Evolutionary conservation across 1,140 invertebrate genomes (phyloP).

Genomic region (Drosophila tsacasi): DNA sequence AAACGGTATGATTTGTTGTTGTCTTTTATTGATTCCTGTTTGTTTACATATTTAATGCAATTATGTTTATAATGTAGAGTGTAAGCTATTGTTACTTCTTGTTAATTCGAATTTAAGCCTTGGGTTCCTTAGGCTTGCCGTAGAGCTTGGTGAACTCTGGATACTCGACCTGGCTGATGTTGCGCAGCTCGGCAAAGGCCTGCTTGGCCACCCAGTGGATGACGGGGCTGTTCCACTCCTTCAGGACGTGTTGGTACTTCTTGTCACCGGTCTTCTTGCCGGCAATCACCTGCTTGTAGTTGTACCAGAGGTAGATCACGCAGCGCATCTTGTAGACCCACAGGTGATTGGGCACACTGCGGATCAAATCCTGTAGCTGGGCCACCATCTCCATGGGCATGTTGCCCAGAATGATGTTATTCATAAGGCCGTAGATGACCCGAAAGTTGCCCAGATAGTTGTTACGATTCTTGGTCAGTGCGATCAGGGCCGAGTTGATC

Average conservation of each 20-base stretch:
- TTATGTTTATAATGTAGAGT: background rate
- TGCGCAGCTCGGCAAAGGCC: slow-evolving; percentile 41
- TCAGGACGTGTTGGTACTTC: background rate
- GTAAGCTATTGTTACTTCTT: too few species aligned
- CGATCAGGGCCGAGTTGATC: background rate
- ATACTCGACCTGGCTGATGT: slow-evolving; percentile 43
- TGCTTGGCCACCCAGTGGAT: slow-evolving; percentile 68
- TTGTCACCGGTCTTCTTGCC: background rate
- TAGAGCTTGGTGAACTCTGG: background rate
- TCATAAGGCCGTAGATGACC: slow-evolving; percentile 32
- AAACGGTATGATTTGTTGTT: too few species aligned
- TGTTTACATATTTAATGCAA: background rate
- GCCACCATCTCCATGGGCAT: background rate
- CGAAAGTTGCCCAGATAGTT: slow-evolving; percentile 30
- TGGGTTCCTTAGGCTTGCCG: background rate
- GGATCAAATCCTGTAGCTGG: slow-evolving; percentile 49
- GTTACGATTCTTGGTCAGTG: slow-evolving; percentile 23
- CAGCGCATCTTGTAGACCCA: slow-evolving; percentile 56
- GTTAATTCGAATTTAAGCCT: background rate
- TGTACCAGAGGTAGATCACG: slow-evolving; percentile 55
- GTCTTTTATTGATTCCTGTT: too few species aligned
- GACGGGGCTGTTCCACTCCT: slow-evolving; percentile 37
- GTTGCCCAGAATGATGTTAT: slow-evolving; percentile 20
- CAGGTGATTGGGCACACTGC: slow-evolving; percentile 51
- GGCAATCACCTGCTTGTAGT: slow-evolving; percentile 21